phyloP scores from a whole-genome alignment of 2,888 invertebrate genomes.

The Tholera decimalis region DNA sequence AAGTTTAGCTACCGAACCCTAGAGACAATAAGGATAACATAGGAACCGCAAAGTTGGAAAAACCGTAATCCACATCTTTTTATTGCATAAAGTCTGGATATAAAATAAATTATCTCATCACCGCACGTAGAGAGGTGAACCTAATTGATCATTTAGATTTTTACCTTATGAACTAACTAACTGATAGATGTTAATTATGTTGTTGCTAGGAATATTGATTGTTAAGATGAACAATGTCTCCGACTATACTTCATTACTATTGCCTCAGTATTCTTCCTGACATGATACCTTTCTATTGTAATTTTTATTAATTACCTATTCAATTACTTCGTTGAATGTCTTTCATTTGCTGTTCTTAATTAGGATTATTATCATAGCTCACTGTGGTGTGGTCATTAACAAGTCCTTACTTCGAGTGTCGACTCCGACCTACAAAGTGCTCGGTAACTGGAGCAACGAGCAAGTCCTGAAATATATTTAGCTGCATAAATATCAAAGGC shows the following conservation, averaged over 20 bases:
- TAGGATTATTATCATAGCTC: slow-evolving; percentile 20
- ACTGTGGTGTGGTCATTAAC: slow-evolving; percentile 19
- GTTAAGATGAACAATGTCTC: background rate
- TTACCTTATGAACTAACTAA: background rate
- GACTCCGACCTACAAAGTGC: slow-evolving; percentile 23
- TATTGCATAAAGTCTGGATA: too few species aligned
- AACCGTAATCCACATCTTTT: background rate
- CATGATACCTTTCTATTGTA: slow-evolving; percentile 24
- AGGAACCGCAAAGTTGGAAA: background rate
- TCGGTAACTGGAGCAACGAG: slow-evolving; percentile 27
- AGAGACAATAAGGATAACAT: background rate
- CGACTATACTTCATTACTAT: background rate
- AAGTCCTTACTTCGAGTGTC: slow-evolving; percentile 22
- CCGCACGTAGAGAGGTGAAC: background rate
- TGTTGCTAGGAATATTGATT: background rate
- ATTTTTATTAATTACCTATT: slow-evolving; percentile 5
- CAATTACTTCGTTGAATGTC: slow-evolving; percentile 24
- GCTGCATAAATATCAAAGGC: slow-evolving; percentile 1
- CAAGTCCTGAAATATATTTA: slow-evolving; percentile 20
- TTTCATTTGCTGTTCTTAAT: slow-evolving; percentile 12
- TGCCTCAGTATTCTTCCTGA: background rate
- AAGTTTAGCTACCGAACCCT: background rate
- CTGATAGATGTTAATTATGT: background rate
- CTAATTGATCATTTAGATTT: background rate
- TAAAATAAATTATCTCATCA: background rate